phyloP scores from a whole-genome alignment of 30 jellyfish, hydroid and myxozoan genomes.

The Rhopilema esculentum region DNA sequence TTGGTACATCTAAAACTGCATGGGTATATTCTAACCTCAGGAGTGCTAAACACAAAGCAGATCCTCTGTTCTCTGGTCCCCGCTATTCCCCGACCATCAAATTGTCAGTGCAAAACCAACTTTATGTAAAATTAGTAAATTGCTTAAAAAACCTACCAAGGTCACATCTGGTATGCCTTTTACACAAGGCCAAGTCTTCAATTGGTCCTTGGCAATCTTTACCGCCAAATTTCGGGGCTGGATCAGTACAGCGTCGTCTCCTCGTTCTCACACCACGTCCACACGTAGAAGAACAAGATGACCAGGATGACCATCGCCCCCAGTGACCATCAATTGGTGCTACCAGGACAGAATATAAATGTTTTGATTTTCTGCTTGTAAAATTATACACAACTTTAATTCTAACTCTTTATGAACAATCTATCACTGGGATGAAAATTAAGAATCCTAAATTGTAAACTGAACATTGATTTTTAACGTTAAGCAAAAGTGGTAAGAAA shows the following conservation, averaged over 20 bases:
- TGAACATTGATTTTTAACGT: neutral
- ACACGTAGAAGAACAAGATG: constrained; percentile 71
- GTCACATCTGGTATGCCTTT: constrained; percentile 26
- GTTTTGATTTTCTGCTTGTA: neutral
- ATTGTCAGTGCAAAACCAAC: too few species aligned
- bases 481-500: neutral
- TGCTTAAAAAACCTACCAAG: constrained; percentile 63
- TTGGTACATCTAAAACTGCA: too few species aligned
- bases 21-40: too few species aligned
- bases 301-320: constrained; percentile 87
- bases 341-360: neutral
- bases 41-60: too few species aligned
- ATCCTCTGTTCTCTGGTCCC: too few species aligned
- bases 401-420: too few species aligned
- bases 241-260: constrained; percentile 64
- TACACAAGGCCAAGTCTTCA: constrained; percentile 32
- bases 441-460: neutral
- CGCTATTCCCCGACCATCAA: too few species aligned
- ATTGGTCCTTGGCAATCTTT: constrained; percentile 46
- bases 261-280: constrained; percentile 60
- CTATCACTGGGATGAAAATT: too few species aligned
- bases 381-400: too few species aligned
- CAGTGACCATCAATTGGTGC: constrained; percentile 87
- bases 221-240: constrained; percentile 78
- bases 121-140: too few species aligned